Conservation (phyloP, 2,888 invertebrate species). For the Pyralis farinalis region DNA sequence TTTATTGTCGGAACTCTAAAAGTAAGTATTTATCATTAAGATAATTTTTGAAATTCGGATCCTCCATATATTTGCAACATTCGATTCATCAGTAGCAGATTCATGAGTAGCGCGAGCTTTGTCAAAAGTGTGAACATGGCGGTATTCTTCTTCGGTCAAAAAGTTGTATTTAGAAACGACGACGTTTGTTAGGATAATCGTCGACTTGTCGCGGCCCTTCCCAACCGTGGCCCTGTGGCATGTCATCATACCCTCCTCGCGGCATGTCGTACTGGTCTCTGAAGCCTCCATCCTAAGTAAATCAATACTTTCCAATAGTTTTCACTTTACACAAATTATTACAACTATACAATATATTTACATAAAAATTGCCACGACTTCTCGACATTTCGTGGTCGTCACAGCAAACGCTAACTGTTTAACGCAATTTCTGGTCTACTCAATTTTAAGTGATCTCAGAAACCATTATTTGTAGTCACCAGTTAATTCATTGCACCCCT, state of each 20-base stretch:
- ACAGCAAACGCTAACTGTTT: too few species aligned
- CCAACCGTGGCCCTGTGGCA: conserved; percentile 78
- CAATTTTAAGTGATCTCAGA: too few species aligned
- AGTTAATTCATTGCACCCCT: too few species aligned
- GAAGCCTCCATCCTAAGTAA: conserved; percentile 78
- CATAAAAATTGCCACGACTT: too few species aligned
- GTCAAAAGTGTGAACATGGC: not conserved
- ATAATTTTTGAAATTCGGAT: too few species aligned
- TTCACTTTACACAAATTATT: conserved; percentile 27
- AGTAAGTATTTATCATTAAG: too few species aligned
- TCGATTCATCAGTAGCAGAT: conserved; percentile 18
- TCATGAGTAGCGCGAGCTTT: not conserved
- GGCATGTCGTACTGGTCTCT: conserved; percentile 78
- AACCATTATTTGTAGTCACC: too few species aligned
- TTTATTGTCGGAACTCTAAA: too few species aligned
- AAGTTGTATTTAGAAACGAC: conserved; percentile 76
- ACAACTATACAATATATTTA: not conserved
- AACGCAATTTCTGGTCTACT: too few species aligned
- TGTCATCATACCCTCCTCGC: conserved; percentile 69
- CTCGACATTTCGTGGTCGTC: too few species aligned
- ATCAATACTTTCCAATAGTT: conserved; percentile 73
- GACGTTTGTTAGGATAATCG: conserved; percentile 84
- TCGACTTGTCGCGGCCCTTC: conserved; percentile 80
- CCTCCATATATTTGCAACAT: conserved; percentile 22
- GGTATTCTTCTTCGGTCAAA: not conserved